phyloP scores from a whole-genome alignment of 1,140 invertebrate genomes.

The Oryzaephilus surinamensis region DNA sequence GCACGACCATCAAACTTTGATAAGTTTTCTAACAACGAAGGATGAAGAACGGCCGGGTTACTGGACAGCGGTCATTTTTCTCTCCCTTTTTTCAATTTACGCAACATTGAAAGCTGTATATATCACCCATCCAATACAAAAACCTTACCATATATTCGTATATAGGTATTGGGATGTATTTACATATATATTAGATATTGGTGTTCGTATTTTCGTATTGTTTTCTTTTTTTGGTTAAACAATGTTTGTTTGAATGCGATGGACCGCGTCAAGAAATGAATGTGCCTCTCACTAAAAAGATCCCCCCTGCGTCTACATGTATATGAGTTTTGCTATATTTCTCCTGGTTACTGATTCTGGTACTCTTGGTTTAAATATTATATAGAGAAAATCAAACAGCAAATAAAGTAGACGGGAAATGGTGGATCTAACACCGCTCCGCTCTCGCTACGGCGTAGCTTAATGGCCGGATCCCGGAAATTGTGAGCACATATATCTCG shows the following conservation, averaged over 20 bases:
- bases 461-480: constrained; percentile 79
- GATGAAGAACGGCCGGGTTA: too few species aligned
- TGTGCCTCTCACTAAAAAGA: constrained; percentile 10
- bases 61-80: constrained; percentile 43
- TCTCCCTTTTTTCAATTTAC: constrained; percentile 42
- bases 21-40: constrained; percentile 32
- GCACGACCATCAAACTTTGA: constrained; percentile 36
- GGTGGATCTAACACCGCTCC: constrained; percentile 25
- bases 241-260: constrained; percentile 5
- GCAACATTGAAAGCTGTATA: constrained; percentile 17
- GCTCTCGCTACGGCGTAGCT: constrained; percentile 38
- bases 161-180: not conserved
- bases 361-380: constrained; percentile 19
- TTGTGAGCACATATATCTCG: constrained; percentile 78
- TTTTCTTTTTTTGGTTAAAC: constrained; percentile 10
- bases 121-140: not conserved
- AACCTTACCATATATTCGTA: not conserved
- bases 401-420: constrained; percentile 32
- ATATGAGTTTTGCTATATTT: too few species aligned
- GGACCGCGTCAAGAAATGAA: constrained; percentile 9
- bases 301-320: too few species aligned
- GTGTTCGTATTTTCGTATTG: constrained; percentile 10
- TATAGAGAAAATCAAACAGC: constrained; percentile 31
- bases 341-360: too few species aligned
- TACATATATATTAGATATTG: too few species aligned